Evolutionary conservation across 1,140 invertebrate species (phyloP), one percentile per base, ranked within the genome.

Genomic region (Anoplophora glabripennis): DNA sequence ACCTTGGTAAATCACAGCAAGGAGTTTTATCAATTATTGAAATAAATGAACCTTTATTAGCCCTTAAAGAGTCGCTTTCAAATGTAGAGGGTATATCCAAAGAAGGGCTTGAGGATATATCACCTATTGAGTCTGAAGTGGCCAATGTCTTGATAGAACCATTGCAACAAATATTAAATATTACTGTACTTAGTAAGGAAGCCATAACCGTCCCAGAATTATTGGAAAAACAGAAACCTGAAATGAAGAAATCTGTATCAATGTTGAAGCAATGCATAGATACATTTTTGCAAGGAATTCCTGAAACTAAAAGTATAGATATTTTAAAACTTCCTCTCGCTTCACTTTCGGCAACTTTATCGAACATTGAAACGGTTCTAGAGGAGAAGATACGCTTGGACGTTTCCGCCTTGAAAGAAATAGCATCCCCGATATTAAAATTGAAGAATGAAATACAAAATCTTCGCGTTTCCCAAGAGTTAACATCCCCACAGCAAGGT

Each of bases 401-500:
- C 21, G 21, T 28, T 28, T 28, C 21, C 21, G 21, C 21, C 2
- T 28, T 28, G 21, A 28, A 28, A 28, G 21, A 28, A 28, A 28
- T 28, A 28, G 21, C 21, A 28, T 5, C 2, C 5, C 21, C 21
- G 5, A 28, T 28, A 3, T 3, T 28, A n/a, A 41, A 41, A 3
- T 17, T 41, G n/a, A 12, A 18, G 57, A 62, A 12, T 3, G 35
- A 18, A 54, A 54, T 21, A 18, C 8, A 17, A 59, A n/a, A 15
- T 58, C n/a, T 54, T 61, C 14, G 17, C 12, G 9, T 7, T 15
- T 15, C 40, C 7, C 40, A 15, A 42, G 12, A 12, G 8, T 12
- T 58, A 59, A 21, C 45, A 14, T 36, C 14, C 33, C 56, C 63
- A 7, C 42, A 68, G 36, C 57, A 63, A 53, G 67, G 60, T 9